A percentile compares a stretch with the other conserved stretches of the same genome.
Evolutionary conservation across 1,140 invertebrate genomes (phyloP).

Genomic region (Homalodisca vitripennis): DNA sequence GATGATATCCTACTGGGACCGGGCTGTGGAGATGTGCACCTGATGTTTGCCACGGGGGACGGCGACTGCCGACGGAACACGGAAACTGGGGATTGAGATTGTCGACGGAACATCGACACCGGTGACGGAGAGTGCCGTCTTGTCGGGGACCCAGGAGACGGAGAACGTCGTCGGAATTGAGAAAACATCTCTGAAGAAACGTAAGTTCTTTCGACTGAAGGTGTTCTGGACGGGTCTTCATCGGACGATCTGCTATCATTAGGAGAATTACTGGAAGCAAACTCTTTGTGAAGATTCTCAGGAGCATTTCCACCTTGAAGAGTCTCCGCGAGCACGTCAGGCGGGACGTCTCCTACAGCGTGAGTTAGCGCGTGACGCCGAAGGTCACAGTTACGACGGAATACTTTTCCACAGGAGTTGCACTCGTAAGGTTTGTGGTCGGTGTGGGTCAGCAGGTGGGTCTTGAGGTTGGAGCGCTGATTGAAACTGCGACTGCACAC

Average conservation of each 20-base stretch:
- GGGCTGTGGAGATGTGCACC: constrained; percentile 32
- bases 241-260: constrained; percentile 34
- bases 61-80: constrained; percentile 30
- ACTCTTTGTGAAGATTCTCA: constrained; percentile 30
- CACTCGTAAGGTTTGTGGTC: constrained; percentile 95
- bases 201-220: constrained; percentile 26
- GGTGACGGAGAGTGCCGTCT: constrained; percentile 32
- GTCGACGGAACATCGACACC: constrained; percentile 27
- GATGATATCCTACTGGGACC: constrained; percentile 30
- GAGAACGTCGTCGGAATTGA: constrained; percentile 21
- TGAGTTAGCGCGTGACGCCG: constrained; percentile 81
- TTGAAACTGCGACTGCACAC: constrained; percentile 87
- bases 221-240: constrained; percentile 28
- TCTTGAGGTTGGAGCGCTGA: constrained; percentile 89
- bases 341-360: constrained; percentile 76
- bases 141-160: constrained; percentile 17
- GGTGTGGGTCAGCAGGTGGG: constrained; percentile 91
- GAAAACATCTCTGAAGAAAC: constrained; percentile 23
- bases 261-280: constrained; percentile 25
- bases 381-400: constrained; percentile 81
- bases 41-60: constrained; percentile 20
- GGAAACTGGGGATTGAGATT: constrained; percentile 29
- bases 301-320: constrained; percentile 16
- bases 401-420: constrained; percentile 84
- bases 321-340: constrained; percentile 50